These are phyloP conservation scores for Calyptomena viridis DNA, from an alignment of 2,113 vertebrate genomes.

Conservation along the genomic window DNA sequence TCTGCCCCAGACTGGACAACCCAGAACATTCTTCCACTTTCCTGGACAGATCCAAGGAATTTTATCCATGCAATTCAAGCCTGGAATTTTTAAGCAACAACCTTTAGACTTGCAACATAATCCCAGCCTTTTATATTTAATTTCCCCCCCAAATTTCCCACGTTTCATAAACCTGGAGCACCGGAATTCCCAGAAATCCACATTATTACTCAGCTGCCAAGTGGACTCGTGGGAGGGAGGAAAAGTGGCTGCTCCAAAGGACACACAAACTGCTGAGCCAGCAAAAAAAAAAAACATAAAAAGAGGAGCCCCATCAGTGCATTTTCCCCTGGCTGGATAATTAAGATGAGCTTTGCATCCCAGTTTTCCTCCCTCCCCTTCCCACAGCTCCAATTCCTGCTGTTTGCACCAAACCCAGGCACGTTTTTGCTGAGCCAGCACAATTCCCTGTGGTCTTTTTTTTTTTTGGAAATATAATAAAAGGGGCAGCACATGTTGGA, in stretches of 20 bases:
- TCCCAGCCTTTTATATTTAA: not conserved
- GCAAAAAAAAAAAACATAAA: accelerated
- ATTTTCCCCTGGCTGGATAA: not conserved
- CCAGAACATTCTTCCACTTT: not conserved
- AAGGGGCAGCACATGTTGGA: not conserved
- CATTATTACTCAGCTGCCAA: not conserved
- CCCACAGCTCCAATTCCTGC: not conserved
- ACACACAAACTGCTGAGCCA: not conserved
- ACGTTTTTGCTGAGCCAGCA: not conserved
- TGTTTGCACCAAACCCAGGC: not conserved
- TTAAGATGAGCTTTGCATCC: conserved; percentile 21
- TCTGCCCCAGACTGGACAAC: not conserved
- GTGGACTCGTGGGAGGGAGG: not conserved
- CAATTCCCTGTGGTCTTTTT: not conserved
- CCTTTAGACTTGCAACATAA: not conserved
- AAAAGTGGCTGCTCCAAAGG: not conserved
- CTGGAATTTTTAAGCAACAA: not conserved
- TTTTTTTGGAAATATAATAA: not conserved
- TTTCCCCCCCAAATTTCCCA: not conserved
- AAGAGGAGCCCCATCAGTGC: not conserved
- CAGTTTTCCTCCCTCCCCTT: conserved; percentile 7
- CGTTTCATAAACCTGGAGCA: not conserved
- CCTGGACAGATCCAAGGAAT: not conserved
- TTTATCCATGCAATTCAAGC: not conserved
- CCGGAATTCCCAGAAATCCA: accelerated